Base-by-base conservation (phyloP, 1,140 invertebrate species). In the Asobara japonica region DNA sequence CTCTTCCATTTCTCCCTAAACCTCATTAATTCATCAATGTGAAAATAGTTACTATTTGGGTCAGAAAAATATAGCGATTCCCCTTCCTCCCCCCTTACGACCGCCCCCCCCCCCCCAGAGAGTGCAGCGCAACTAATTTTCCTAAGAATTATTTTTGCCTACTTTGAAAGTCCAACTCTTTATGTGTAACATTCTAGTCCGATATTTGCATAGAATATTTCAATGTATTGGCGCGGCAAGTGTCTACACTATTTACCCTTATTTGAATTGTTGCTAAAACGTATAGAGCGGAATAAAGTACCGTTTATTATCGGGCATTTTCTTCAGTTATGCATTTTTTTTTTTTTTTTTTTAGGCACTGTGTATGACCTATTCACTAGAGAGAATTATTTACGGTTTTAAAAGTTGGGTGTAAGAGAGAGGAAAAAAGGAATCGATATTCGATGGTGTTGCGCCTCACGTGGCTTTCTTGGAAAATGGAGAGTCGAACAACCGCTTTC, bases 401-500 rank as follows among this genome's bases (percentile, higher is more conserved):
- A 56, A 56, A 56, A 56, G 6, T n/a, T n/a, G n/a, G n/a, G n/a
- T 8, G 51, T 25, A 18, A 56, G 51, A 20, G n/a, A 45, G 13
- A 56, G 51, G 25, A 16, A 38, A 25, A 56, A 7, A 56, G 22
- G 20, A 56, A 56, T 56, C 51, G 51, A 69, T 51, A 48, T 30
- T 69, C 68, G 68, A 73, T 76, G 60, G 70, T 72, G 68, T 74
- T 78, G 36, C 41, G 25, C 27, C 41, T 31, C 41, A 68, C 38
- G 36, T 51, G 45, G 65, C 45, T 74, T 79, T 82, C 80, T 79
- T 76, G 74, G 80, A 81, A 83, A 83, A 81, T 65, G 72, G 72
- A 62, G 74, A 73, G 76, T 73, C 72, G 71, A 62, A 31, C 60
- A 66, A 77, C 71, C 75, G 78, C 81, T 82, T 83, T 82, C 80